Evolutionary conservation across 2,797 vertebrate species (phyloP), one percentile per base, ranked within the genome.

Genomic region (Molossus alvarezi): DNA sequence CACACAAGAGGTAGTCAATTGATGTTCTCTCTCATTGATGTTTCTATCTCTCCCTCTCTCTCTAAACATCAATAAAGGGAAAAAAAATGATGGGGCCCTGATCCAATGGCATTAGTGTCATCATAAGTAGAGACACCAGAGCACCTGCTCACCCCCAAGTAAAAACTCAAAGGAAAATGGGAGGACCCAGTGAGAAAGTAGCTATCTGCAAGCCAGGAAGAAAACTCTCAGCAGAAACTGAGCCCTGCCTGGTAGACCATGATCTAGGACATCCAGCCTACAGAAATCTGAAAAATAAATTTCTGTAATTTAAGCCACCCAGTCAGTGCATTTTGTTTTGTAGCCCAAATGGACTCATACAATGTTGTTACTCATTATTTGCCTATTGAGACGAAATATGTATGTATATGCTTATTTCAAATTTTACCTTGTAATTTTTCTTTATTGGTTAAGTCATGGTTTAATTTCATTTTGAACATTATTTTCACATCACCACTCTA

Each of bases 381-480:
- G 27, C 18, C 2, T 81, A 27, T 93, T 64, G 41, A 88, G 29
- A 82, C 55, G 23, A 76, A 51, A 80, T 10, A 69, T 25, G 45
- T 57, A 23, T n/a, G 55, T 27, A n/a, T 48, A 73, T 41, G 13
- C 20, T 4, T 25, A 41, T 55, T 92, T 91, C 45, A 45, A 90
- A 96, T 79, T 79, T 83, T 57, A 5, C 17, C 21, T 65, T 80
- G 12, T 29, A 80, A 17, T 37, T 67, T 84, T 94, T 65, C 48
- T 91, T 75, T 67, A 57, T 80, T 41, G 58, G 6, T 33, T 86
- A 92, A 80, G 14, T 79, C 48, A 62, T 58, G 33, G 20, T 77
- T 86, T 88, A 94, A 95, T 91, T 88, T 5, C n/a, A 84, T 18
- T 84, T 91, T 95, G n/a, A 14, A 76, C 2, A 81, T 57, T 0